These are phyloP conservation scores for Argyrosomus japonicus DNA, from an alignment of 2,113 vertebrate species.

Conservation along the genomic window DNA sequence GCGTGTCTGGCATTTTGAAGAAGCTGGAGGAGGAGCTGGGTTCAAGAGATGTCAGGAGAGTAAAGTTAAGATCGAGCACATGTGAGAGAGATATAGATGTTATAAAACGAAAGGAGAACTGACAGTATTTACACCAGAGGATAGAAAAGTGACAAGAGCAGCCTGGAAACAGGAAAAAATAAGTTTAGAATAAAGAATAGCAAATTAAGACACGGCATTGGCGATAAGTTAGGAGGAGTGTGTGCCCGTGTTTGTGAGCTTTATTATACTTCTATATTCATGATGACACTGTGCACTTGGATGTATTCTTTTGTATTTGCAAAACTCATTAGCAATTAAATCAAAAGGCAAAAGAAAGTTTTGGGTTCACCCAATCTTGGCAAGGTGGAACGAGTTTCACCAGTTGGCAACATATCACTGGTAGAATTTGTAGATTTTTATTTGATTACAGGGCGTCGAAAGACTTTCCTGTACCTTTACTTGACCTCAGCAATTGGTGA, in stretches of 20 bases:
- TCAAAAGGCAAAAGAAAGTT: not conserved
- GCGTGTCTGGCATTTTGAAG: conserved; percentile 31
- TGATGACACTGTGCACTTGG: not conserved
- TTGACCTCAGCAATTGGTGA: too few relatives aligned
- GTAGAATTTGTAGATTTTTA: too few relatives aligned
- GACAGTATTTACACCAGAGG: conserved; percentile 24
- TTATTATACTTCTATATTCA: not conserved
- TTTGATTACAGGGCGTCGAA: too few relatives aligned
- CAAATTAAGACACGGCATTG: conserved; percentile 1
- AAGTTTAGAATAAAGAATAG: not conserved
- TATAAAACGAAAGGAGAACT: not conserved
- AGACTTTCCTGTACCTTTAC: too few relatives aligned
- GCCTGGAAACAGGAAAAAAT: not conserved
- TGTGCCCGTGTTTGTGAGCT: not conserved
- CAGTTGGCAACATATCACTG: too few relatives aligned
- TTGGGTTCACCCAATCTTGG: not conserved
- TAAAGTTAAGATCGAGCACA: conserved; percentile 9
- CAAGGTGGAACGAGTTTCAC: too few relatives aligned
- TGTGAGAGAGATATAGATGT: conserved; percentile 39
- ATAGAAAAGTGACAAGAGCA: conserved; percentile 1
- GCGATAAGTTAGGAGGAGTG: not conserved
- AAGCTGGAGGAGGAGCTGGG: not conserved
- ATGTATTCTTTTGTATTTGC: too few relatives aligned
- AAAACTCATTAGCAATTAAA: too few relatives aligned
- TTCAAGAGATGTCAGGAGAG: conserved; percentile 8